A percentile compares a stretch with the other conserved stretches of the same genome.
These are phyloP conservation scores for Pao palembangensis DNA, from an alignment of 2,113 vertebrate genomes.

Conservation along the genomic window DNA sequence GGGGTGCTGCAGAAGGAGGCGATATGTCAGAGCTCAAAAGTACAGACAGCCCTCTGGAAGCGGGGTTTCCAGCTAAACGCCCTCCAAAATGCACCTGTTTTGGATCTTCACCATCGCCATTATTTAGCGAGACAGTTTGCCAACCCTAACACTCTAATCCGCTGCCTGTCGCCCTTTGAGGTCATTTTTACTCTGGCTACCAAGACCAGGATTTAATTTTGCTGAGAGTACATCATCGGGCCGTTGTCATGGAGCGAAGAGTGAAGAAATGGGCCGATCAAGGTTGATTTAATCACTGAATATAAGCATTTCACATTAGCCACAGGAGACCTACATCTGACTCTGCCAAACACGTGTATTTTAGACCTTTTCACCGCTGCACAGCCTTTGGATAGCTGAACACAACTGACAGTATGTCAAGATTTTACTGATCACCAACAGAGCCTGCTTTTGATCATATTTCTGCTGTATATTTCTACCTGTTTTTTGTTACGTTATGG, in stretches of 20 bases:
- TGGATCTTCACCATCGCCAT: conserved; percentile 61
- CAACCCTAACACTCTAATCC: conserved; percentile 62
- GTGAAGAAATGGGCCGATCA: conserved; percentile 34
- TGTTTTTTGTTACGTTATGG: too few relatives aligned
- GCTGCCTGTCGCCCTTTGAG: conserved; percentile 58
- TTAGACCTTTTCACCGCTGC: conserved; percentile 9
- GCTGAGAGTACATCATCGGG: conserved; percentile 44
- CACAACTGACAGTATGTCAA: conserved; percentile 3
- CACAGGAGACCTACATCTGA: conserved; percentile 22
- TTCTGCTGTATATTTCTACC: background rate
- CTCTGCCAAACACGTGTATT: conserved; percentile 23
- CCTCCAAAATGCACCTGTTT: conserved; percentile 53
- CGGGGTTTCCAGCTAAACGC: conserved; percentile 49
- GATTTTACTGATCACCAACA: conserved; percentile 21
- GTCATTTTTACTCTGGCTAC: conserved; percentile 59
- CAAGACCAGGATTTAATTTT: conserved; percentile 56
- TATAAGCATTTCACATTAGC: conserved; percentile 39
- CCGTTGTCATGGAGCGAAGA: conserved; percentile 48
- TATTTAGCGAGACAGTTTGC: conserved; percentile 56
- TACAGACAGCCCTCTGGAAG: conserved; percentile 48
- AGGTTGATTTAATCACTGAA: conserved; percentile 39
- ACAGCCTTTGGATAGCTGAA: background rate
- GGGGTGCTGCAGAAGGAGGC: conserved; percentile 2
- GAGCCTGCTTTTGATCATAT: conserved; percentile 1
- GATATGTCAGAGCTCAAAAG: conserved; percentile 33